Base-by-base conservation (phyloP, 2,888 invertebrate genomes). In the Nomada goodeniana region DNA sequence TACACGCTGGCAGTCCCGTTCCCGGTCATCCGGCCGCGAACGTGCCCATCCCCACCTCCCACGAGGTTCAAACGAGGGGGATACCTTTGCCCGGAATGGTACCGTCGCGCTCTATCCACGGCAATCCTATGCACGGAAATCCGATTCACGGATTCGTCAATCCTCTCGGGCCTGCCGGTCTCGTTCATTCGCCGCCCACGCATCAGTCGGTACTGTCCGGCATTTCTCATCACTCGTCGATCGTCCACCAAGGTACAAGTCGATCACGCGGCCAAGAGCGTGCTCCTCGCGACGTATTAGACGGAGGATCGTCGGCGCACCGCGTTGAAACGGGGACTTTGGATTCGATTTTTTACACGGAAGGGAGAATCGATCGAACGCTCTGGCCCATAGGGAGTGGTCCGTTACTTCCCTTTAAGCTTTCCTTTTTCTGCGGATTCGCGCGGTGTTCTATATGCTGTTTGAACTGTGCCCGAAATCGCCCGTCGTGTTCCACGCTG, bases 41-140 rank as follows among this genome's bases (percentile, higher is more conserved):
- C 82, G 67, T 86, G 59, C 75, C 88, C 11, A 69, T 84, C 65
- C 83, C 83, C 44, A 73, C 88, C 61, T 83, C 89, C 63, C 91
- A 91, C 77, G 92, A 92, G 82, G 87, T 90, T 77, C 91, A 91
- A 79, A 90, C 90, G 57, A 89, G 92, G 55, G 93, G 93, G 72
- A 93, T 93, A 82, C 93, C 93, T n/a, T 69, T 93, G 79, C 92
- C 93, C 3, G 93, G 93, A 84, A 93, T 93, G 92, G 93, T 92
- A 69, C 90, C 89, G 50, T 77, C 87, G 76, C 90, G 89, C 72
- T 85, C 90, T 80, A 87, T 90, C 53, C 90, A 90, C 71, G 84
- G 85, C 47, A 90, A 86, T 85, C 90, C 91, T 3, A 80, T 91
- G 77, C 93, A 92, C 77, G 86, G 88, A 57, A 92, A 90, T 84